phyloP scores from a whole-genome alignment of 1,140 invertebrate species.

The Drosophila seguyi region DNA sequence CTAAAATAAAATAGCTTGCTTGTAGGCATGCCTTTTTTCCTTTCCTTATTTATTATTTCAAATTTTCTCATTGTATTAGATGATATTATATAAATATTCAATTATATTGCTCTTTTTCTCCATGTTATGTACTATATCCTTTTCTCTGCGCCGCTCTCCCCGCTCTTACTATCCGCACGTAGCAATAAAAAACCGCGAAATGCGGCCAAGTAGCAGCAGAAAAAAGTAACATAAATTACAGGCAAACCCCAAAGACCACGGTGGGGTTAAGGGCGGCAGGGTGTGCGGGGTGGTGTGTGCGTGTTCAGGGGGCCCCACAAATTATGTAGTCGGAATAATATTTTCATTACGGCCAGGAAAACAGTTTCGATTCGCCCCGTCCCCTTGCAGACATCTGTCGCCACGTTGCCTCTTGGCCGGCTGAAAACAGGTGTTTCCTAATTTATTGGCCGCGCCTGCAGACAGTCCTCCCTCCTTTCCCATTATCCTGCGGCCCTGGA shows the following conservation, averaged over 20 bases:
- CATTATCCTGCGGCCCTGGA: not conserved
- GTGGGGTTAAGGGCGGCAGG: slow-evolving; percentile 17
- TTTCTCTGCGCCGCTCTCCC: not conserved
- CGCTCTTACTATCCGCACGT: slow-evolving; percentile 51
- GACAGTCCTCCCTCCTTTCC: not conserved
- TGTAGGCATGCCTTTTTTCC: not conserved
- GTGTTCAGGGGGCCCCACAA: slow-evolving; percentile 35
- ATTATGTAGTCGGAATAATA: slow-evolving; percentile 77
- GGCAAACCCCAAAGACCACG: slow-evolving; percentile 37
- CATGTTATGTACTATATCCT: slow-evolving; percentile 22
- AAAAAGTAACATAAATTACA: slow-evolving; percentile 78
- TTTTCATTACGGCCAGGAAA: slow-evolving; percentile 69
- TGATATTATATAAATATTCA: not conserved
- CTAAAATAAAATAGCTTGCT: not conserved
- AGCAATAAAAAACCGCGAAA: slow-evolving; percentile 84
- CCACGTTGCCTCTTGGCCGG: slow-evolving; percentile 24
- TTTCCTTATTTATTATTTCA: not conserved
- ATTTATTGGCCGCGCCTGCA: slow-evolving; percentile 66
- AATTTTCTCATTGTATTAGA: not conserved
- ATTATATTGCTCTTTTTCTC: not conserved
- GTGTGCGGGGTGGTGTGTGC: slow-evolving; percentile 1
- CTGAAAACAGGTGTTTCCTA: slow-evolving; percentile 80
- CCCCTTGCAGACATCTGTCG: slow-evolving; percentile 63
- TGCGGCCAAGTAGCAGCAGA: slow-evolving; percentile 79
- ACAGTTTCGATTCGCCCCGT: slow-evolving; percentile 39